Conservation (phyloP, 2,888 invertebrate genomes). For the Pegoplata infirma region DNA sequence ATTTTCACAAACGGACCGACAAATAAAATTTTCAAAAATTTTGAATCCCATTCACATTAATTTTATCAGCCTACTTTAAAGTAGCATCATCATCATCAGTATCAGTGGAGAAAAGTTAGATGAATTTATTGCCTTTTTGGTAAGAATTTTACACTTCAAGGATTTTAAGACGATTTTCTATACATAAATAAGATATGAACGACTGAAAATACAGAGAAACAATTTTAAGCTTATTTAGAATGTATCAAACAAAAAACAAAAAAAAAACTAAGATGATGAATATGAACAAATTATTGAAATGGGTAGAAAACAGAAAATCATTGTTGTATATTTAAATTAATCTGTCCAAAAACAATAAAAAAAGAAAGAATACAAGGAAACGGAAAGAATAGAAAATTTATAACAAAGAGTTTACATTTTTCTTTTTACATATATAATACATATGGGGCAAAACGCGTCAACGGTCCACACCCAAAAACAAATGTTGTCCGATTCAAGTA, state of each 20-base stretch:
- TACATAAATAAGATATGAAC: conserved; percentile 54
- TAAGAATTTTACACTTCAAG: conserved; percentile 64
- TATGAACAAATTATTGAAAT: conserved; percentile 40
- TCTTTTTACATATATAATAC: not conserved
- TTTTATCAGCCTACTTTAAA: too few species aligned
- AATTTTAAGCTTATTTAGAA: conserved; percentile 48
- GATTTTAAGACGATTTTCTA: conserved; percentile 63
- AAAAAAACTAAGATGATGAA: conserved; percentile 47
- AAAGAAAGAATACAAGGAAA: too few species aligned
- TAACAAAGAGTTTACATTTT: conserved; percentile 13
- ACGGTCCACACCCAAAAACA: too few species aligned
- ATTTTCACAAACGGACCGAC: too few species aligned
- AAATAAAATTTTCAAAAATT: too few species aligned
- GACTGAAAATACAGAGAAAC: conserved; percentile 29
- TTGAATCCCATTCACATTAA: too few species aligned
- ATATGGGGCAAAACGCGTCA: too few species aligned
- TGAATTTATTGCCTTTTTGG: conserved; percentile 64
- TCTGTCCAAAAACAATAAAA: conserved; percentile 17
- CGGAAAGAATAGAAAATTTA: not conserved
- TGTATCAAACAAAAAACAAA: not conserved
- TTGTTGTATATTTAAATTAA: conserved; percentile 36
- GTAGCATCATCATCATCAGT: not conserved
- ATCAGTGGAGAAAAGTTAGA: conserved; percentile 25
- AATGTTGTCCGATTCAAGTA: too few species aligned
- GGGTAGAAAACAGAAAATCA: conserved; percentile 7